Conservation (phyloP, 2,113 vertebrate species). For the Octodon degus region DNA sequence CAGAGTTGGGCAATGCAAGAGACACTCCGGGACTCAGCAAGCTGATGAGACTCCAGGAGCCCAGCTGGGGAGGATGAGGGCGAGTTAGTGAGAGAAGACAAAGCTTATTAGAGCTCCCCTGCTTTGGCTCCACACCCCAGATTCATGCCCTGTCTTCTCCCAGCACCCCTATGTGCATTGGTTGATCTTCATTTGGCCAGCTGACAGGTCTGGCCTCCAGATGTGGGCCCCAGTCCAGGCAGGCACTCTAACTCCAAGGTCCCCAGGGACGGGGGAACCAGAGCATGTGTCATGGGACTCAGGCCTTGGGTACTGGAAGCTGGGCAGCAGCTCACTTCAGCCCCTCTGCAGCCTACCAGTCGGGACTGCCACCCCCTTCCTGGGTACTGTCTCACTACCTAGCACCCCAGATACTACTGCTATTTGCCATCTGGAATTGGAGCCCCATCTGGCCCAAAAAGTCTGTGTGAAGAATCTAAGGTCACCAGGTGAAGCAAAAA, state of each 20-base stretch:
- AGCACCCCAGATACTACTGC: not conserved
- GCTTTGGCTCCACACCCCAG: accelerated
- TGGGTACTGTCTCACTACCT: accelerated
- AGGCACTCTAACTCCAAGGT: accelerated
- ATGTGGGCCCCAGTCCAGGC: not conserved
- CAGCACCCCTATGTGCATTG: not conserved
- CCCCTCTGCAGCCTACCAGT: accelerated
- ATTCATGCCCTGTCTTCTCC: not conserved
- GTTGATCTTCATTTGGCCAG: not conserved
- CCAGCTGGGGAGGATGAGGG: not conserved
- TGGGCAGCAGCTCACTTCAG: accelerated
- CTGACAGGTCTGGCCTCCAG: too few relatives aligned
- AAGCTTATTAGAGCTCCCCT: not conserved
- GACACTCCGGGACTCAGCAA: not conserved
- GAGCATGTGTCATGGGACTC: too few relatives aligned
- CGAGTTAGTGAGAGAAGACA: too few relatives aligned
- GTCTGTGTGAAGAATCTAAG: not conserved
- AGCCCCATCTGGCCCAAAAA: not conserved
- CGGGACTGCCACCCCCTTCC: not conserved
- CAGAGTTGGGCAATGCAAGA: not conserved
- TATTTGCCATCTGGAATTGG: not conserved
- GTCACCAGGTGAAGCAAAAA: not conserved
- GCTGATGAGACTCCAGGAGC: not conserved
- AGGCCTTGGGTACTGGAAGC: not conserved
- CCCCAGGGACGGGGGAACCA: not conserved